Evolutionary conservation across 2,113 vertebrate genomes (phyloP).

Genomic region (Himantopus leucocephalus): DNA sequence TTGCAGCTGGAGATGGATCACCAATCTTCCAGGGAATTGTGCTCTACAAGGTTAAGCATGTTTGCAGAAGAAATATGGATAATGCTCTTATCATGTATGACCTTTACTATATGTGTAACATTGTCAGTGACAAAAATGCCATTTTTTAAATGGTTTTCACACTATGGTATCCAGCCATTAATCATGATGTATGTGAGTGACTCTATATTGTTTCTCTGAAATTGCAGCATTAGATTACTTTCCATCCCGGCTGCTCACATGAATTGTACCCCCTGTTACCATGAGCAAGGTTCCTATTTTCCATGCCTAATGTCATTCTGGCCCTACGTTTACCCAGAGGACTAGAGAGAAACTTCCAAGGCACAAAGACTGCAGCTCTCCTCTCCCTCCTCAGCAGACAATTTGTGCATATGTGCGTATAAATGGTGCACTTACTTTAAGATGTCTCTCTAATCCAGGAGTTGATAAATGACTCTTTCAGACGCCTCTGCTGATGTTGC

Average conservation of each 20-base stretch:
- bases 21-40: constrained; percentile 54
- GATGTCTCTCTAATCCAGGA: constrained; percentile 39
- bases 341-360: neutral
- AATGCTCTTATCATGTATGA: constrained; percentile 67
- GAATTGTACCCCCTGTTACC: constrained; percentile 21
- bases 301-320: constrained; percentile 7
- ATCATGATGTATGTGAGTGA: constrained; percentile 55
- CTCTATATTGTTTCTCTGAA: constrained; percentile 49
- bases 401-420: constrained; percentile 32
- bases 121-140: constrained; percentile 69
- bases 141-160: constrained; percentile 72
- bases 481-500: constrained; percentile 45
- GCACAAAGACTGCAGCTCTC: neutral
- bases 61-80: constrained; percentile 70
- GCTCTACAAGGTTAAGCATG: constrained; percentile 69
- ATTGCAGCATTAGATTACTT: constrained; percentile 49
- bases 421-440: constrained; percentile 36
- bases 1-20: constrained; percentile 53
- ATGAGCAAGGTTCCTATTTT: constrained; percentile 28
- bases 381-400: neutral
- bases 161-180: constrained; percentile 66
- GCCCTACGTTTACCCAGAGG: constrained; percentile 8
- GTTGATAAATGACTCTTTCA: constrained; percentile 46
- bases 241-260: neutral
- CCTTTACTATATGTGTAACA: constrained; percentile 65